These are phyloP conservation scores for Anguilla megastoma DNA, from an alignment of 2,797 vertebrate species.

Conservation along the genomic window DNA sequence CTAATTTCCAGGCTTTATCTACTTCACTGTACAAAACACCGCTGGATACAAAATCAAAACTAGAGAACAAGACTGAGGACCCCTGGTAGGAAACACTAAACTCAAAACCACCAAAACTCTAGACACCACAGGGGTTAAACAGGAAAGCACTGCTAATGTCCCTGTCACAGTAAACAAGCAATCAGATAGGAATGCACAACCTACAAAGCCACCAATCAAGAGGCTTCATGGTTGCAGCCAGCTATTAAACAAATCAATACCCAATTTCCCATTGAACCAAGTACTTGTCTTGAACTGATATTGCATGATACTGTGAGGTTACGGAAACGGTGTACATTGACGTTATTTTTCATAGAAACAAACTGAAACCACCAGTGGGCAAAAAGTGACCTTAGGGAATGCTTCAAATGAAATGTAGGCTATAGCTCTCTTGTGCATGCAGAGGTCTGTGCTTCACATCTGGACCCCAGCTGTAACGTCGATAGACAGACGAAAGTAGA, in stretches of 20 bases:
- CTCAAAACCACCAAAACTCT: constrained; percentile 10
- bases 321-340: not conserved
- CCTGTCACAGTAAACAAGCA: constrained; percentile 47
- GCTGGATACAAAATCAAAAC: not conserved
- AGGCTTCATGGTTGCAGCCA: not conserved
- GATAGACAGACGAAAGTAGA: constrained; percentile 7
- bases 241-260: constrained; percentile 23
- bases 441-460: constrained; percentile 24
- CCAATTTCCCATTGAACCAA: constrained; percentile 22
- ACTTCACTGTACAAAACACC: not conserved
- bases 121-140: constrained; percentile 31
- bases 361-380: not conserved
- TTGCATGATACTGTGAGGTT: not conserved
- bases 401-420: not conserved
- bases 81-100: not conserved
- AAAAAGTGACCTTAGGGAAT: not conserved
- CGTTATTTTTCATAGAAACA: not conserved
- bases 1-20: not conserved
- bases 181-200: constrained; percentile 45
- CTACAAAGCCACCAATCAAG: constrained; percentile 24
- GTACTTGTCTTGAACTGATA: not conserved
- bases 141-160: constrained; percentile 46
- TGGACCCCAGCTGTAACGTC: constrained; percentile 11
- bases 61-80: not conserved
- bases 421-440: not conserved